Evolutionary conservation across 30 jellyfish, hydroid and myxozoan genomes (phyloP), one percentile per base, ranked within the genome.

Genomic region (Chironex yamaguchii): DNA sequence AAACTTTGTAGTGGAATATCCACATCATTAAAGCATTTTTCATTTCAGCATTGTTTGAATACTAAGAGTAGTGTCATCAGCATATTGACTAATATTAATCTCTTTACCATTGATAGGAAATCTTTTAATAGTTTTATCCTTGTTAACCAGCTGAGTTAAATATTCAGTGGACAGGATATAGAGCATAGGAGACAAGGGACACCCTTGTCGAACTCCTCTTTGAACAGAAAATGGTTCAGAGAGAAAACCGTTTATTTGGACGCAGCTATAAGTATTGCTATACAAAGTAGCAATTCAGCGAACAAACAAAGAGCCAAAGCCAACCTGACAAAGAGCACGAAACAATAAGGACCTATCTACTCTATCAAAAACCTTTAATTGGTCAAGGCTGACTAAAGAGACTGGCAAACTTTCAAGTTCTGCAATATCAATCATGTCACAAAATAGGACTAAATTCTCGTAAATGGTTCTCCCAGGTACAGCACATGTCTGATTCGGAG

Each of bases 341-440:
- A 17, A 23, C 31, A 71, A 54, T 34, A 71, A 85, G 4, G 26
- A 34, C 91, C 92, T 42, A 32, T 71, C 84, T 12, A 84, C 90
- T 32, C 90, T 35, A 67, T 82, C 93, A 69, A 82, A 84, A 25
- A 81, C 93, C 4, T 82, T 82, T 53, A 23, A 89, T 34, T 82
- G 66, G 70, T 82, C 93, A 21, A 82, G 32, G 17, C 35, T 24
- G 20, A 82, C 20, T 32, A 85, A 14, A 4, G 74, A 68, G 1
- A 66, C 49, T 25, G 62, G 71, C 13, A 14, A 12, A 1, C 34
- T 42, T 69, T 63, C 25, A 22, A 31, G 54, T 17, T 86, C 70
- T 0, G 88, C 30, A 0, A 30, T 63, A 4, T 36, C 36, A 34
- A 75, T 21, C 21, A 62, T 3, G 27, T 86, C 92, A 0, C 93